A percentile compares a stretch with the other conserved stretches of the same genome.
These are phyloP conservation scores for Scolopax bukidnonensis DNA, from an alignment of 2,797 vertebrate genomes.

Conservation along the genomic window DNA sequence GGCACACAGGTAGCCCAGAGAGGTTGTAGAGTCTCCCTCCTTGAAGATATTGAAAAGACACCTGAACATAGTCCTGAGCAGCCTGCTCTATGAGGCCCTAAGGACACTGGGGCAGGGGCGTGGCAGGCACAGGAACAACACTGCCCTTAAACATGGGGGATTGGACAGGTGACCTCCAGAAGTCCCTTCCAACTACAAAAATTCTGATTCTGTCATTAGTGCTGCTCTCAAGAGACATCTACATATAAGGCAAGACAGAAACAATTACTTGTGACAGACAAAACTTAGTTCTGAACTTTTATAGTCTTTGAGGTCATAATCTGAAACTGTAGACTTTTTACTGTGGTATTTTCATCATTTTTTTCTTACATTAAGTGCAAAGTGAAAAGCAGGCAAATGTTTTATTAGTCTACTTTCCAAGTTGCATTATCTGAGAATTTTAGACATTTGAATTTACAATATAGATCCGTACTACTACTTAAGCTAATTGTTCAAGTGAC, in stretches of 20 bases:
- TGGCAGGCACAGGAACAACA: not conserved
- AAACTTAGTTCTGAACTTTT: not conserved
- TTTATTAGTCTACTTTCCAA: not conserved
- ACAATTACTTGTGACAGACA: not conserved
- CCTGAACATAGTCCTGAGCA: not conserved
- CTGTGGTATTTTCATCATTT: not conserved
- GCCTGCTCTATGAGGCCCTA: not conserved
- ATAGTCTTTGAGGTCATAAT: not conserved
- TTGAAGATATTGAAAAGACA: not conserved
- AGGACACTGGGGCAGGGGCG: accelerated
- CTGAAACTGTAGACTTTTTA: not conserved
- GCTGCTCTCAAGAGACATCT: not conserved
- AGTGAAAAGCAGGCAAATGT: not conserved
- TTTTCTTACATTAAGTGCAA: not conserved
- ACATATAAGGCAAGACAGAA: not conserved
- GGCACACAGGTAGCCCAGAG: not conserved
- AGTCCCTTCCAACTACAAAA: not conserved
- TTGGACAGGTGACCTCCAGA: not conserved
- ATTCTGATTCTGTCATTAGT: not conserved
- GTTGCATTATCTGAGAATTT: not conserved
- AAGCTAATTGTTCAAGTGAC: not conserved
- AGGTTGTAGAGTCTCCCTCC: not conserved
- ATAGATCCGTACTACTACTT: not conserved
- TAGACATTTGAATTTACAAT: not conserved
- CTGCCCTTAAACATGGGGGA: not conserved